These are phyloP conservation scores for Lacanobia wlatinum DNA, from an alignment of 2,888 invertebrate species.

Conservation along the genomic window DNA sequence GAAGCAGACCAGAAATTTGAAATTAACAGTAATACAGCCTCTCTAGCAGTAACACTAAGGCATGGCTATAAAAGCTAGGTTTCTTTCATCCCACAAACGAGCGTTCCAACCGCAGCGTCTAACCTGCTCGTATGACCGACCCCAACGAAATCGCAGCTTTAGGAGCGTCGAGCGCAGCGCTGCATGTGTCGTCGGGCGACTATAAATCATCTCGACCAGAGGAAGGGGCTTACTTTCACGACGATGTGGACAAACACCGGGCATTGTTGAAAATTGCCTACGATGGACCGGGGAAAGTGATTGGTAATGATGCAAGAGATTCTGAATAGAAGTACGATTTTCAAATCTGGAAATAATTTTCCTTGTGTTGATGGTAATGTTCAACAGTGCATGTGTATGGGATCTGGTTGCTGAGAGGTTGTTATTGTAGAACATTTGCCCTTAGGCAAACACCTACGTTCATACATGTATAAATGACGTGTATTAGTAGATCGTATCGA, in stretches of 20 bases:
- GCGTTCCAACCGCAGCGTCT: slow-evolving; percentile 73
- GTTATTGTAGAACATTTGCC: background rate
- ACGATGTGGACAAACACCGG: slow-evolving; percentile 74
- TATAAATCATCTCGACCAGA: slow-evolving; percentile 84
- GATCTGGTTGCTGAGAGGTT: background rate
- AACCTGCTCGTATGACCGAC: slow-evolving; percentile 70
- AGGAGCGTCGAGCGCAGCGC: slow-evolving; percentile 84
- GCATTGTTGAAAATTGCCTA: slow-evolving; percentile 71
- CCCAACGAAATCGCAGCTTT: slow-evolving; percentile 81
- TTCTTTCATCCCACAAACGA: slow-evolving; percentile 43
- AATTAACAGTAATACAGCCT: background rate
- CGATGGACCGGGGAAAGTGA: slow-evolving; percentile 66
- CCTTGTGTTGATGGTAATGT: background rate
- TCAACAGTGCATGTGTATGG: background rate
- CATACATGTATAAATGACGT: background rate
- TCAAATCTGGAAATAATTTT: slow-evolving; percentile 8
- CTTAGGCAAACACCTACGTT: background rate
- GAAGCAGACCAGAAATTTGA: background rate
- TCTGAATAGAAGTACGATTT: slow-evolving; percentile 44
- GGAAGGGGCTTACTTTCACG: slow-evolving; percentile 85
- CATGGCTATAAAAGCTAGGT: background rate
- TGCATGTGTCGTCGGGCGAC: slow-evolving; percentile 88
- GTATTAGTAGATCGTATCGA: background rate
- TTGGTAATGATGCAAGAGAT: slow-evolving; percentile 66
- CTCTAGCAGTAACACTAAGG: background rate